Conservation (phyloP, 2,888 invertebrate genomes). For the Erebia ligea region DNA sequence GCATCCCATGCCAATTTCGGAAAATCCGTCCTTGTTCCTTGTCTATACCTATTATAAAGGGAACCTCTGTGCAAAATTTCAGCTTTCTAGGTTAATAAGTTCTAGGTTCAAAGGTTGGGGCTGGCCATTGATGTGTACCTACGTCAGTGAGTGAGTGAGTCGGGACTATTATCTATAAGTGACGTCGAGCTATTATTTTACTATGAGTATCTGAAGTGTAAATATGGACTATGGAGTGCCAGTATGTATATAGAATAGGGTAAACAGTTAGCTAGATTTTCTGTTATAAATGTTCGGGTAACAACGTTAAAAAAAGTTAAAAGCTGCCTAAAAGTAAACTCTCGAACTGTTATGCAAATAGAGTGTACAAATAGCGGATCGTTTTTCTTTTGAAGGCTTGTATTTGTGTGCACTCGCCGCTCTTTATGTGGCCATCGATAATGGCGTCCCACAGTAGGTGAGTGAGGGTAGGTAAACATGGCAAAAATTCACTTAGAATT, state of each 20-base stretch:
- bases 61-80: no score
- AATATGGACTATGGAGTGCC: no score
- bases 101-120: no score
- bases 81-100: no score
- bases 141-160: no score
- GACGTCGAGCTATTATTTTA: no score
- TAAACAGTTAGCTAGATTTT: background rate
- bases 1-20: no score
- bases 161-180: no score
- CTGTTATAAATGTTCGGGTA: background rate
- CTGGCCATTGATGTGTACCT: no score
- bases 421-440: background rate
- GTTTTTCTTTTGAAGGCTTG: slow-evolving; percentile 9
- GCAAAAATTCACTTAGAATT: background rate
- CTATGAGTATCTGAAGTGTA: no score
- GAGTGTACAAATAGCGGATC: slow-evolving; percentile 5
- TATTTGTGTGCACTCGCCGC: background rate
- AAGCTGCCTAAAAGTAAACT: slow-evolving; percentile 1
- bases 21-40: no score
- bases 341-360: background rate
- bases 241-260: background rate
- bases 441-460: background rate
- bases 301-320: background rate
- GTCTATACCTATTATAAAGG: no score
- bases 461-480: slow-evolving; percentile 8